Evolutionary conservation across 64 coral and sea anemone species (phyloP).

Genomic region (Montipora sp.): DNA sequence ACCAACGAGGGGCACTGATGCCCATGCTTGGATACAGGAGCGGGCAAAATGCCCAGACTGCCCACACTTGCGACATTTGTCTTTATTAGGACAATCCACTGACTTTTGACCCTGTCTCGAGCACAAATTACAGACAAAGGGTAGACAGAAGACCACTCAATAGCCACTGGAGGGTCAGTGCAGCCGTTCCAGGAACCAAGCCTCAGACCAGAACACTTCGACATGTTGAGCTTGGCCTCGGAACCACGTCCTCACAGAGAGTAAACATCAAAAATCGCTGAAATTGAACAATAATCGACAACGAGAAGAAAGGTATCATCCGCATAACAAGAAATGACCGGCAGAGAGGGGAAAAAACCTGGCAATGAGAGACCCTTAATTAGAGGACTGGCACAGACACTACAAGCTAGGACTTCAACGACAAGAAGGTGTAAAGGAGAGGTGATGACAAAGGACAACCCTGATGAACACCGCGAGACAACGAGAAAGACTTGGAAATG

Average conservation of each 20-base stretch:
- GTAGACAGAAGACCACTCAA: background rate
- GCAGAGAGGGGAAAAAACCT: too few relatives aligned
- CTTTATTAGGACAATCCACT: background rate
- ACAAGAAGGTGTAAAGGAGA: constrained; percentile 11
- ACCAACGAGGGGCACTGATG: fast-evolving
- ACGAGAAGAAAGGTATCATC: too few relatives aligned
- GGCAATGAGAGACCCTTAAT: constrained; percentile 16
- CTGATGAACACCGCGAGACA: constrained; percentile 44
- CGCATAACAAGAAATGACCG: too few relatives aligned
- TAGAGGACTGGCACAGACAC: background rate
- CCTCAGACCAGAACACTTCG: too few relatives aligned
- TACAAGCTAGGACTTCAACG: constrained; percentile 15
- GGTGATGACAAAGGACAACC: constrained; percentile 34
- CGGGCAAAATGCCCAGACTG: background rate
- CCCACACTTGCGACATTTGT: background rate
- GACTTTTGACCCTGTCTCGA: background rate
- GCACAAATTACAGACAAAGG: background rate
- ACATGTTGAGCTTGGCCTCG: too few relatives aligned
- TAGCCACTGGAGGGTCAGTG: too few relatives aligned
- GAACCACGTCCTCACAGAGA: too few relatives aligned
- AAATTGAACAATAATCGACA: too few relatives aligned
- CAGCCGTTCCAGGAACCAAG: too few relatives aligned
- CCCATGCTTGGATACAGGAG: background rate
- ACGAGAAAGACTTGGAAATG: background rate
- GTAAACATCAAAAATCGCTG: too few relatives aligned